Conservation (phyloP, 30 jellyfish, hydroid and myxozoan species). For the Turritopsis dohrnii region DNA sequence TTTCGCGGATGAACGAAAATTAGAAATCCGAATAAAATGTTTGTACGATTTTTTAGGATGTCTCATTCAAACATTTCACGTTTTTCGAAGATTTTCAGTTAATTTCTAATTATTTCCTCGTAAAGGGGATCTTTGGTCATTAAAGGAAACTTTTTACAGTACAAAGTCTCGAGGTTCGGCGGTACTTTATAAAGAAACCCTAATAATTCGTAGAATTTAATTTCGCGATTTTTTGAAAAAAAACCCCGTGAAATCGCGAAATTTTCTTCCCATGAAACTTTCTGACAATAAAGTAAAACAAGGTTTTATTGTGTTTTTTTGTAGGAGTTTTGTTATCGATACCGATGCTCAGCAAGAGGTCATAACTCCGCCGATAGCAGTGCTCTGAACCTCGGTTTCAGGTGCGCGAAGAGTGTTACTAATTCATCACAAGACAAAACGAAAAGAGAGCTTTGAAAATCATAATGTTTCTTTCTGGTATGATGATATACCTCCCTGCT, state of each 20-base stretch:
- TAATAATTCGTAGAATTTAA: no score
- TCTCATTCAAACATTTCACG: no score
- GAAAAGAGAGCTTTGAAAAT: conserved; percentile 2
- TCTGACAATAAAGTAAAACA: background rate
- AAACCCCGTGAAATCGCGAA: no score
- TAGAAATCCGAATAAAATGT: no score
- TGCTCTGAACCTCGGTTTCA: conserved; percentile 85
- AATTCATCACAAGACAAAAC: background rate
- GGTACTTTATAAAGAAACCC: background rate
- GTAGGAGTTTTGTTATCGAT: conserved; percentile 86
- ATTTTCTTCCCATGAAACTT: background rate
- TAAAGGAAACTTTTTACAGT: background rate
- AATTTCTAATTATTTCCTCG: no score
- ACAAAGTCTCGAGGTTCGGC: background rate
- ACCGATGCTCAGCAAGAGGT: conserved; percentile 91
- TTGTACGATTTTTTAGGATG: no score
- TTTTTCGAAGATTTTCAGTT: no score
- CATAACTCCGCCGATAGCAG: conserved; percentile 88
- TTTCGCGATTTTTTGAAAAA: no score
- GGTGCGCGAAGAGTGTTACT: conserved; percentile 65
- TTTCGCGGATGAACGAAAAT: no score
- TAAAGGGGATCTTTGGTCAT: no score
- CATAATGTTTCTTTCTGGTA: background rate
- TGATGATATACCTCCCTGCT: background rate
- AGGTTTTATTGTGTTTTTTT: background rate